Base-by-base conservation (phyloP, 2,888 invertebrate species). In the Hemistola chrysoprasaria region DNA sequence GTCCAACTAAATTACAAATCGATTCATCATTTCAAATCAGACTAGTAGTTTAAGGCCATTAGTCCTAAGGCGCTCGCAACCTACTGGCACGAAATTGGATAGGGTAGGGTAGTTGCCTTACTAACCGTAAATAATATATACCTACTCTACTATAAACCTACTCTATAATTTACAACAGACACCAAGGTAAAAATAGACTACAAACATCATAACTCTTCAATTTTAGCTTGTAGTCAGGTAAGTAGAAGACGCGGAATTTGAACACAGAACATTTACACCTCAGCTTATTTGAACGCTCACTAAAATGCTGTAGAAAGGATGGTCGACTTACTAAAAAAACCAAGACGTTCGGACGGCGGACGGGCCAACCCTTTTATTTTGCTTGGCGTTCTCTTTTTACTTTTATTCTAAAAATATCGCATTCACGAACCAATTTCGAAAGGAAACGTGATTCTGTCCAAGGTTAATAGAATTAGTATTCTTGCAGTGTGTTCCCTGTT, bases 351-450 rank as follows among this genome's bases (percentile, higher is more conserved):
- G 76, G 69, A 35, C 45, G 70, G 16, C 16, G 16, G 16, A 2
- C 73, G 73, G 68, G 64, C 62, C 77, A 77, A 81, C 83, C 86
- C 85, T 84, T 83, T 83, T 81, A 82, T 84, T 85, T 76, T 70
- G 71, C 74, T 64, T 66, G 67, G 62, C 62, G 67, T 64, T 63
- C 69, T 75, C 75, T 83, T 87, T 86, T 87, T 87, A 78, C 72
- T 86, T 83, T 86, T 85, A 77, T 85, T 85, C 78, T 81, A 79
- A 85, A 87, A 85, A 87, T 85, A 87, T 82, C 78, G 79, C 80
- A 81, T 86, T 84, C 86, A 80, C 86, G 77, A 78, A 78, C 84
- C 85, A 83, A 87, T 87, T 87, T 87, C 76, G 86, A 87, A 87
- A 88, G 84, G 87, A 87, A 88, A 87, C 87, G 86, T 83, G 87